These are phyloP conservation scores for Bambusicola thoracicus DNA, from an alignment of 2,113 vertebrate genomes.

Conservation along the genomic window DNA sequence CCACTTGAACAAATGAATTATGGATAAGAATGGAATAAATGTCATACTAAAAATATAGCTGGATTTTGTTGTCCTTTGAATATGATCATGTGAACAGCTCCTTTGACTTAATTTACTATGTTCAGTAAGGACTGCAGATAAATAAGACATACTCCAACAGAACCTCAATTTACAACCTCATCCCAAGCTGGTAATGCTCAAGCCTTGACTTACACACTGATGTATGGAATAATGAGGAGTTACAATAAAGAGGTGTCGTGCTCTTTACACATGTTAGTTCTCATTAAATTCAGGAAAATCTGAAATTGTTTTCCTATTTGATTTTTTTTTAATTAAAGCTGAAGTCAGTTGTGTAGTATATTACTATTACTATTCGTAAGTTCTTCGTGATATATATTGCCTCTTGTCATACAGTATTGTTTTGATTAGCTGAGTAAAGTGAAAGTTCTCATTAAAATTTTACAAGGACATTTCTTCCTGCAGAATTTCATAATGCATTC, in stretches of 20 bases:
- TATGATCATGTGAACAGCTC: background rate
- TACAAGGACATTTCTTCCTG: background rate
- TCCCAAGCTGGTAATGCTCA: background rate
- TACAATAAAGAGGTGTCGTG: background rate
- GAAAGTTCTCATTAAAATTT: background rate
- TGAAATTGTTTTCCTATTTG: background rate
- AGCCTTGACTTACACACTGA: background rate
- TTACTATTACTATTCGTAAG: background rate
- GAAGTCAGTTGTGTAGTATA: background rate
- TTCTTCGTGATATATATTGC: background rate
- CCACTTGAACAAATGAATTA: constrained; percentile 57
- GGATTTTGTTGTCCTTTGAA: background rate
- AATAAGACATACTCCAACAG: background rate
- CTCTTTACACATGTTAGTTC: background rate
- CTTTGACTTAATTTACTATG: background rate
- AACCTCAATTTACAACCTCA: background rate
- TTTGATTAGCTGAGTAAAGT: background rate
- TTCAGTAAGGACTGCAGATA: background rate
- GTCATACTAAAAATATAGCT: background rate
- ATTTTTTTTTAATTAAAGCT: background rate
- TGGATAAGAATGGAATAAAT: constrained; percentile 59
- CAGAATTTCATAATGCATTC: background rate
- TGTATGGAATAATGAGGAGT: background rate
- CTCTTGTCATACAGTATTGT: background rate
- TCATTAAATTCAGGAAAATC: background rate